Evolutionary conservation across 1,140 invertebrate genomes (phyloP).

Genomic region (Campodea augens): DNA sequence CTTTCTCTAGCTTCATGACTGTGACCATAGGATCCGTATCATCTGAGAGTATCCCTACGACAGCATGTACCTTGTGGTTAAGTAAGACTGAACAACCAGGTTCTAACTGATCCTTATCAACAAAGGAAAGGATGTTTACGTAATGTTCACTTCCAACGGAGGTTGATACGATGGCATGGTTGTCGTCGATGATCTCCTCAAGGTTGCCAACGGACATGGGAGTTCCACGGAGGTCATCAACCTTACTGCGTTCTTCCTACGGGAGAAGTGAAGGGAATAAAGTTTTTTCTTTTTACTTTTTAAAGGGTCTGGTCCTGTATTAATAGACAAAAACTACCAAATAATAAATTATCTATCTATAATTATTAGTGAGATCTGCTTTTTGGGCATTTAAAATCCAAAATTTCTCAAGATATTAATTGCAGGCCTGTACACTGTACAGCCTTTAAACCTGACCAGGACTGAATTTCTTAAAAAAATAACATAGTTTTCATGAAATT

Average conservation of each 20-base stretch:
- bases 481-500: too few relatives aligned
- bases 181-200: conserved; percentile 99
- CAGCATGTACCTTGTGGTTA: conserved; percentile 97
- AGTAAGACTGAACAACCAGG: conserved; percentile 96
- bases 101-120: conserved; percentile 98
- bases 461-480: too few relatives aligned
- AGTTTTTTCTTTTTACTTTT: too few relatives aligned
- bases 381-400: too few relatives aligned
- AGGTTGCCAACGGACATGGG: conserved; percentile 99
- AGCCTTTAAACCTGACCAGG: too few relatives aligned
- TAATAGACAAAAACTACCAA: too few relatives aligned
- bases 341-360: too few relatives aligned
- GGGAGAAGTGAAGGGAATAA: conserved; percentile 2
- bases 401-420: background rate
- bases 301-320: too few relatives aligned
- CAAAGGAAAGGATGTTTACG: conserved; percentile 97
- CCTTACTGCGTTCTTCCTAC: conserved; percentile 82
- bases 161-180: conserved; percentile 98
- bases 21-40: conserved; percentile 99
- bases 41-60: conserved; percentile 94
- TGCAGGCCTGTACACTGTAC: background rate
- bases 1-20: conserved; percentile 99
- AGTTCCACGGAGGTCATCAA: conserved; percentile 94
- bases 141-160: conserved; percentile 99
- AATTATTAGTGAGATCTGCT: too few relatives aligned